phyloP scores from a whole-genome alignment of 2,888 invertebrate genomes.

The Ophioninae sp. region DNA sequence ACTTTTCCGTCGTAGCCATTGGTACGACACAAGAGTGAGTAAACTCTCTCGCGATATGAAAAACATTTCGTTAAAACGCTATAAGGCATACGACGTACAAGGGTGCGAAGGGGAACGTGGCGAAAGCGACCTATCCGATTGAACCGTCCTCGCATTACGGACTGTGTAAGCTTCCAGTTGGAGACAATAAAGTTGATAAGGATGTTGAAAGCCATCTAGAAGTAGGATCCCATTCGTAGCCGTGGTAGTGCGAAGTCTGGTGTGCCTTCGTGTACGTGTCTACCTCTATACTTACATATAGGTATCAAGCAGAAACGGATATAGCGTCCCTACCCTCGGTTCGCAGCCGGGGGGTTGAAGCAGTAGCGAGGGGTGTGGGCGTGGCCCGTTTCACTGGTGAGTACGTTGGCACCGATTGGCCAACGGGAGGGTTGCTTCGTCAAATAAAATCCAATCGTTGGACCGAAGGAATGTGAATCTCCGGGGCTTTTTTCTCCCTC shows the following conservation, averaged over 20 bases:
- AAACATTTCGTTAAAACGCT: conserved; percentile 3
- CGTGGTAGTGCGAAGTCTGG: background rate
- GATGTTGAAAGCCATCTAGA: conserved; percentile 73
- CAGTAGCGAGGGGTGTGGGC: conserved; percentile 72
- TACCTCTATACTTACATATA: conserved; percentile 26
- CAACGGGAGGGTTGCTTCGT: conserved; percentile 75
- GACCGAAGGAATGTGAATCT: conserved; percentile 79
- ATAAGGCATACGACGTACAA: background rate
- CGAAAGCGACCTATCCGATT: conserved; percentile 39
- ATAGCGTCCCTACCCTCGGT: conserved; percentile 55
- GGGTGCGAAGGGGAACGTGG: conserved; percentile 38
- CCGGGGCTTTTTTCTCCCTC: conserved; percentile 76
- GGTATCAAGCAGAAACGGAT: conserved; percentile 46
- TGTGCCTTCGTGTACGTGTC: background rate
- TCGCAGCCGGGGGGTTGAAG: conserved; percentile 56
- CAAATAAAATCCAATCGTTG: conserved; percentile 81
- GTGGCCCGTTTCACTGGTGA: conserved; percentile 73
- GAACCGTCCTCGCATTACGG: conserved; percentile 60
- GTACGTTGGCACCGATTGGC: conserved; percentile 74
- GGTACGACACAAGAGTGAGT: background rate
- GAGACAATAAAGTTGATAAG: conserved; percentile 81
- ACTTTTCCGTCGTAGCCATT: background rate
- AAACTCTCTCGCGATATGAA: conserved; percentile 12
- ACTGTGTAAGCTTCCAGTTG: conserved; percentile 67
- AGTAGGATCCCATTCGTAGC: conserved; percentile 39